Base-by-base conservation (phyloP, 2,113 vertebrate genomes). In the Thamnophis sirtalis region DNA sequence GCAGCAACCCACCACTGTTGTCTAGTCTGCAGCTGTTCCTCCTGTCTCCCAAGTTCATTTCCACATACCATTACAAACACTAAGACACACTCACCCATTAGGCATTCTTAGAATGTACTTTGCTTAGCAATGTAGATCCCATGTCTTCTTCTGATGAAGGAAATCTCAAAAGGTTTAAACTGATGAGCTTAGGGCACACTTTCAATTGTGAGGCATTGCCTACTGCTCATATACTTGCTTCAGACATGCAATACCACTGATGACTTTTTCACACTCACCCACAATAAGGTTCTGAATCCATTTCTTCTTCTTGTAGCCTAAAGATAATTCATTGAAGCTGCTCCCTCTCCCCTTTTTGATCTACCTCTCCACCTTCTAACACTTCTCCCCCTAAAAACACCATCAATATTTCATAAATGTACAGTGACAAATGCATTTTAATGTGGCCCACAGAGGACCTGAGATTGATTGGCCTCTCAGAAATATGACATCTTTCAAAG, bases 391-490 rank as follows among this genome's bases (percentile, higher is more conserved):
- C 97, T 96, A 97, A 98, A 97, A 97, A 97, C 97, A 97, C 97
- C 98, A 98, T 98, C 98, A 98, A 98, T 98, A 98, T 98, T 98
- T 98, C 98, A 98, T 98, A 98, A 98, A 98, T 97, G 97, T 97
- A 97, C 96, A 95, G 98, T 99, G 99, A 99, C 98, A 99, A 99
- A 99, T 99, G 98, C 98, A 98, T 98, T 98, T 98, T 98, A 98
- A 98, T 98, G 98, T 98, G 97, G 97, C 98, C 98, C 94, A 95
- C 98, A 96, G 98, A 98, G 97, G 97, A 96, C 97, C 96, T 3
- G 98, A 98, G 98, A 98, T 98, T 98, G 98, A 99, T 99, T 98
- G 98, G 98, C 97, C 98, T 97, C 98, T 98, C 97, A 98, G 98
- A 98, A 98, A 97, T 98, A 97, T 97, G 98, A 98, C 98, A 98